Conservation (phyloP, 1,140 invertebrate species). For the Rhopalosiphum padi region DNA sequence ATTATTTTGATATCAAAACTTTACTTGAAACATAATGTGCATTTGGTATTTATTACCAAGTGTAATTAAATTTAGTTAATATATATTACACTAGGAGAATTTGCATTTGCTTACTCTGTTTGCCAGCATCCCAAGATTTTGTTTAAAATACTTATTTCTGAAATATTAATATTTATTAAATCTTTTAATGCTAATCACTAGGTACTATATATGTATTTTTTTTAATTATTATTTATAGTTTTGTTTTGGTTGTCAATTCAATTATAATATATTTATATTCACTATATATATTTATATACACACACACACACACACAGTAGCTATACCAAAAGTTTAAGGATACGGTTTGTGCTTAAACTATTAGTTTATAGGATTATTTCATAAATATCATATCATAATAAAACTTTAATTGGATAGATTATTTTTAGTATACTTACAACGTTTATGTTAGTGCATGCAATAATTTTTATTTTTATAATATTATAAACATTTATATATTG, state of each 20-base stretch:
- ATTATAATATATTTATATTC: neutral
- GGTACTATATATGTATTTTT: neutral
- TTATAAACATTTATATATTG: neutral
- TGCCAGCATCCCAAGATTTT: neutral
- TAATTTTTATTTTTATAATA: neutral
- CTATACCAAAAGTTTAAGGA: neutral
- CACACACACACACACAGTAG: neutral
- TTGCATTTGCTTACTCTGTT: neutral
- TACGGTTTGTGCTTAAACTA: neutral
- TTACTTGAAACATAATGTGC: neutral
- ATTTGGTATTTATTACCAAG: neutral
- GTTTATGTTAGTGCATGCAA: neutral
- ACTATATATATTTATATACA: no score
- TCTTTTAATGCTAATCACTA: neutral
- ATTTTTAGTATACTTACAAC: neutral
- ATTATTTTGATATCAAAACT: neutral
- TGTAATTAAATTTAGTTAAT: neutral
- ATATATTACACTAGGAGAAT: neutral
- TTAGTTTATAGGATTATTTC: neutral
- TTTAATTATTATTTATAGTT: neutral
- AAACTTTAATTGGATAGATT: neutral
- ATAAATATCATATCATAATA: neutral
- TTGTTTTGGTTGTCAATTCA: neutral
- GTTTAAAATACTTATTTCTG: neutral
- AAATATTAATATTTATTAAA: no score